phyloP scores from a whole-genome alignment of 2,113 vertebrate species.

The Ceuthmochares aereus region DNA sequence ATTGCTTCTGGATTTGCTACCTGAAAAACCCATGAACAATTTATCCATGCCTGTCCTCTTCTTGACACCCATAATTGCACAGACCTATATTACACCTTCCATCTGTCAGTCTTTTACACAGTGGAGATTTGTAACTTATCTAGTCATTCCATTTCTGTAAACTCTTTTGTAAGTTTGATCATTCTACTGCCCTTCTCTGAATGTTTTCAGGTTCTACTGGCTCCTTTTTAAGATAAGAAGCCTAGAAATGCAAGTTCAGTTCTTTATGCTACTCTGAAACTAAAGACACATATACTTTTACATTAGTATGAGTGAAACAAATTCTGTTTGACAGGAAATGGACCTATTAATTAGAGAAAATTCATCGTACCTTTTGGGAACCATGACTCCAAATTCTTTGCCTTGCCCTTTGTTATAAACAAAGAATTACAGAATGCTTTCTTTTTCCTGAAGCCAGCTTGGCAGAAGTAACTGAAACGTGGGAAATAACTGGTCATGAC shows the following conservation, averaged over 20 bases:
- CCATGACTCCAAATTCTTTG: not conserved
- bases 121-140: not conserved
- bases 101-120: not conserved
- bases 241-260: not conserved
- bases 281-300: not conserved
- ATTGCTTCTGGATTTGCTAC: not conserved
- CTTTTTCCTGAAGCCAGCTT: not conserved
- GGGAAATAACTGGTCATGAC: conserved; percentile 26
- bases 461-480: not conserved
- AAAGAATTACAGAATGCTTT: not conserved
- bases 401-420: not conserved
- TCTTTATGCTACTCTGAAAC: not conserved
- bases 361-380: not conserved
- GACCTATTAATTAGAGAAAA: not conserved
- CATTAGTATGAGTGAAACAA: not conserved
- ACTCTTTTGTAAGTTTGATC: not conserved
- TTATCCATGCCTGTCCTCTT: not conserved
- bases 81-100: not conserved
- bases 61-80: not conserved
- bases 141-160: not conserved
- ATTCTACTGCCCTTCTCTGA: not conserved
- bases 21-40: not conserved
- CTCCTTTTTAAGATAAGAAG: not conserved
- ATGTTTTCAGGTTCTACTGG: not conserved
- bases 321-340: not conserved